Evolutionary conservation across 2,113 vertebrate species (phyloP).

Genomic region (Ptilorrhoa leucosticta): DNA sequence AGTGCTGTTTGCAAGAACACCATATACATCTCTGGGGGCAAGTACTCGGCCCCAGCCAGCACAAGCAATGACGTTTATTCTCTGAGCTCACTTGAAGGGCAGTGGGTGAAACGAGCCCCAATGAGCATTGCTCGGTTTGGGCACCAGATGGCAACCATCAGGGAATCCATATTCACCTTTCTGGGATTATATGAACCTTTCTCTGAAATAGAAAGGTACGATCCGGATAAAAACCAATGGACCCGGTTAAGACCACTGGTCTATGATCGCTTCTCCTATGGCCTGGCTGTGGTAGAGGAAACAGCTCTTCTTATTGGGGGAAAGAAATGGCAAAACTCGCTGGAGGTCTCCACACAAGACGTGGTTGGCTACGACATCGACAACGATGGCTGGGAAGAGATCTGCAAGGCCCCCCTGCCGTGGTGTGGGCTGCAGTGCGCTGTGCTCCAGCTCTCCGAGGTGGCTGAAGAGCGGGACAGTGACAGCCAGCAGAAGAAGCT

Average conservation of each 20-base stretch:
- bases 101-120: constrained; percentile 81
- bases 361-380: constrained; percentile 89
- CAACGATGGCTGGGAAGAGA: constrained; percentile 87
- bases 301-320: constrained; percentile 87
- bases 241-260: constrained; percentile 82
- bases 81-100: constrained; percentile 57
- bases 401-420: constrained; percentile 82
- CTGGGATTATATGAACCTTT: constrained; percentile 91
- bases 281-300: constrained; percentile 79
- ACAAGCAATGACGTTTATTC: constrained; percentile 80
- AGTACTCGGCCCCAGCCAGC: constrained; percentile 53
- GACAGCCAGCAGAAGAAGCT: background rate
- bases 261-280: constrained; percentile 87
- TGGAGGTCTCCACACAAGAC: constrained; percentile 81
- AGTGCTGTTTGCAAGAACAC: constrained; percentile 72
- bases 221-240: constrained; percentile 82
- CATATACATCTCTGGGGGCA: constrained; percentile 88
- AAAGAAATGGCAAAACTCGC: constrained; percentile 86
- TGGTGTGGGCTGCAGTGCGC: constrained; percentile 86
- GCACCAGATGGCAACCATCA: constrained; percentile 85
- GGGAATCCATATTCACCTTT: constrained; percentile 86
- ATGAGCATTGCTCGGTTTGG: constrained; percentile 91
- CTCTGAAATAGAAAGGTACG: constrained; percentile 90
- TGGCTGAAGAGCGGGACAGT: background rate
- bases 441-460: constrained; percentile 78